Conservation (phyloP, 2,113 vertebrate species). For the Perca schrenkii region DNA sequence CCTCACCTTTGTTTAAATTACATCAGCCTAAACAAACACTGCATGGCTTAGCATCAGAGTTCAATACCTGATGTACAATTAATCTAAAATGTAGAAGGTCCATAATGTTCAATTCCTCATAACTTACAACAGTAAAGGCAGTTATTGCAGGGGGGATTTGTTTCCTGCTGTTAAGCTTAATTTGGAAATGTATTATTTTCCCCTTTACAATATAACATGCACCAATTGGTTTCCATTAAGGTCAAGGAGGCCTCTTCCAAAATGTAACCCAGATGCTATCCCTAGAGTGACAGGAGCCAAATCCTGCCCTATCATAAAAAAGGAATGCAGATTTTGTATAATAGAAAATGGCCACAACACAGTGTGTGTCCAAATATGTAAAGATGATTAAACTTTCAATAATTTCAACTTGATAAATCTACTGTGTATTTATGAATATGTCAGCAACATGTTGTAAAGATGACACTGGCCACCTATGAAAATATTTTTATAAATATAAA, state of each 20-base stretch:
- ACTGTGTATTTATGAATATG: neutral
- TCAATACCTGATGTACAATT: neutral
- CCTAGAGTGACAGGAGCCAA: neutral
- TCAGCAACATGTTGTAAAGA: neutral
- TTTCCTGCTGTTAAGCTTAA: neutral
- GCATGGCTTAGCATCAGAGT: too few species aligned
- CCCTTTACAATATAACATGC: neutral
- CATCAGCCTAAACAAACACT: too few species aligned
- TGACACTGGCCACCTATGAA: neutral
- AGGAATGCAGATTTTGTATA: neutral
- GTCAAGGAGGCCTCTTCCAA: conserved; percentile 34
- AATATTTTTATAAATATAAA: neutral
- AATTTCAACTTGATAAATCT: neutral
- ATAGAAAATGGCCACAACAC: neutral
- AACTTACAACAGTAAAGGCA: neutral
- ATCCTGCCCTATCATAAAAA: neutral
- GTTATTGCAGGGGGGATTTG: neutral
- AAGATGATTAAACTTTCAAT: neutral
- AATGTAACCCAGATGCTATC: conserved; percentile 21
- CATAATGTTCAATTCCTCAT: neutral
- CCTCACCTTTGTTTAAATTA: too few species aligned
- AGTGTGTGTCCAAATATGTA: neutral
- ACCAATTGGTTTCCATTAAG: conserved; percentile 16
- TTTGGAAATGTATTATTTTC: neutral
- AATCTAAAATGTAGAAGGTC: neutral